phyloP scores from a whole-genome alignment of 2,888 invertebrate species.

The Drosophila algonquin region DNA sequence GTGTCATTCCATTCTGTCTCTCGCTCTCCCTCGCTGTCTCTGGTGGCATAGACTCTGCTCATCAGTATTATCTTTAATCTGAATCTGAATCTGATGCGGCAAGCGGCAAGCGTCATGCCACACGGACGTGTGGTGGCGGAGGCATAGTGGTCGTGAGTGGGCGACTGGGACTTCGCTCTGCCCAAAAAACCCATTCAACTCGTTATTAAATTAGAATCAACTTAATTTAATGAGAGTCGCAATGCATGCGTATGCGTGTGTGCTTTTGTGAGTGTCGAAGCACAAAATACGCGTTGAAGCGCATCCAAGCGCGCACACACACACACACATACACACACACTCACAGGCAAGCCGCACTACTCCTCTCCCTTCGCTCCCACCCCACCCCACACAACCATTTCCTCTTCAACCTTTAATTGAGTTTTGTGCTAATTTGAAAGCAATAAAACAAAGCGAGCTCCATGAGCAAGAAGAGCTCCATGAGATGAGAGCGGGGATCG shows the following conservation, averaged over 20 bases:
- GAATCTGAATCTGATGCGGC: slow-evolving; percentile 42
- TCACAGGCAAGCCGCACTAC: neutral
- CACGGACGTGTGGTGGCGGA: neutral
- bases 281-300: slow-evolving; percentile 69
- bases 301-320: slow-evolving; percentile 60
- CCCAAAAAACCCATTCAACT: slow-evolving; percentile 46
- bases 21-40: neutral
- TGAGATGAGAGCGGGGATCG: neutral
- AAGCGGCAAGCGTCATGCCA: slow-evolving; percentile 7
- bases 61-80: slow-evolving; percentile 53
- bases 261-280: slow-evolving; percentile 46
- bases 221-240: slow-evolving; percentile 56
- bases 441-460: slow-evolving; percentile 59
- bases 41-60: slow-evolving; percentile 32
- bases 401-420: slow-evolving; percentile 64
- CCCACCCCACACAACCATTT: neutral
- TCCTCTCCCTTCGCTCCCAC: neutral
- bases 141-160: too few relatives aligned
- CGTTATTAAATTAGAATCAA: slow-evolving; percentile 75
- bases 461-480: neutral
- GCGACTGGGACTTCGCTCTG: too few relatives aligned
- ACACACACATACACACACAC: slow-evolving; percentile 22
- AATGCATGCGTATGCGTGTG: slow-evolving; percentile 7
- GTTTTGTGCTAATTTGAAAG: slow-evolving; percentile 74
- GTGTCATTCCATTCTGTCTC: neutral